A percentile compares a stretch with the other conserved stretches of the same genome.
Evolutionary conservation across 2,888 invertebrate species (phyloP).

Genomic region (Apantesis nais): DNA sequence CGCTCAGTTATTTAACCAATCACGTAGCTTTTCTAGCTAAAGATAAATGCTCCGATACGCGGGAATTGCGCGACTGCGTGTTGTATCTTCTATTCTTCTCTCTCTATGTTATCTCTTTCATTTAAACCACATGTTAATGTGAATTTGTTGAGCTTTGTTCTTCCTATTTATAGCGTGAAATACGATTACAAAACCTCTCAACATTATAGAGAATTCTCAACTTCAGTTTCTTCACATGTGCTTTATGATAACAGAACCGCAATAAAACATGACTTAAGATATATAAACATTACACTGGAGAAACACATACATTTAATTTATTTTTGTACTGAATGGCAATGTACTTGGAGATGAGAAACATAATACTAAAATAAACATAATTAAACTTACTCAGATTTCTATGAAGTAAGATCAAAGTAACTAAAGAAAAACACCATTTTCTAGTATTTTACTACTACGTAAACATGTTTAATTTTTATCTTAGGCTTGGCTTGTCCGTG

Average conservation of each 20-base stretch:
- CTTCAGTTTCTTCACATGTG: not conserved
- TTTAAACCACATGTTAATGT: too few species aligned
- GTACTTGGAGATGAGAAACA: not conserved
- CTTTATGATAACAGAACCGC: not conserved
- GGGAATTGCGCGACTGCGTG: too few species aligned
- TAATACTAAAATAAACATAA: not conserved
- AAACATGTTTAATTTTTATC: too few species aligned
- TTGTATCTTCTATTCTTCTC: too few species aligned
- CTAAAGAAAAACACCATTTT: too few species aligned
- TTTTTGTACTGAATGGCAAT: not conserved
- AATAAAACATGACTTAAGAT: not conserved
- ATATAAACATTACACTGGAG: not conserved
- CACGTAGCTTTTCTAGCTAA: too few species aligned
- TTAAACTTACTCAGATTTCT: not conserved
- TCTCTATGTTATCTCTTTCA: too few species aligned
- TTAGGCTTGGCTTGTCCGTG: too few species aligned
- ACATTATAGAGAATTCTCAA: not conserved
- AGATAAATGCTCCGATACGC: too few species aligned
- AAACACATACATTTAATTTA: not conserved
- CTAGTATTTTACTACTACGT: too few species aligned
- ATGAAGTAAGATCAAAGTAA: not conserved
- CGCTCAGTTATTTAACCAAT: too few species aligned
- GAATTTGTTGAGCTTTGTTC: too few species aligned
- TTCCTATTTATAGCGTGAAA: not conserved
- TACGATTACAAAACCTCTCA: not conserved